Conservation (phyloP, 2,797 vertebrate species). For the Chromis chromis region DNA sequence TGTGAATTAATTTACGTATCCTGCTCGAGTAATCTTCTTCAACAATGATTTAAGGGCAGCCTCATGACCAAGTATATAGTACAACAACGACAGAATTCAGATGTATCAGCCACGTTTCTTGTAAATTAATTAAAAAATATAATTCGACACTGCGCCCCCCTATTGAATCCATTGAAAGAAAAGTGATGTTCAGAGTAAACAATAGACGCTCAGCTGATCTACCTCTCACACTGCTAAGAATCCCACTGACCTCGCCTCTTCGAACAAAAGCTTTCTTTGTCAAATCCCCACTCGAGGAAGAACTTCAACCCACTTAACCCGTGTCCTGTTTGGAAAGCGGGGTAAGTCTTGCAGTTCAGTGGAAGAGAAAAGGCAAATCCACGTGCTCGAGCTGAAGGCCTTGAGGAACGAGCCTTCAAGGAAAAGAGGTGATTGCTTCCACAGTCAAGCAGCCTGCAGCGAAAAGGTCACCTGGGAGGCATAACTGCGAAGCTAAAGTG, state of each 20-base stretch:
- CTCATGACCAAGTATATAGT: too few species aligned
- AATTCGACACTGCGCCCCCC: too few species aligned
- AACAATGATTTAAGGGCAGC: too few species aligned
- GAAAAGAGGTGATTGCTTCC: constrained; percentile 20
- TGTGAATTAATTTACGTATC: too few species aligned
- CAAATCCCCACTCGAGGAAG: constrained; percentile 14
- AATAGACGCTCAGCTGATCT: constrained; percentile 17
- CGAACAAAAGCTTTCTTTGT: constrained; percentile 59
- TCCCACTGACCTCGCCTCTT: constrained; percentile 29
- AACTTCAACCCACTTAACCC: constrained; percentile 50
- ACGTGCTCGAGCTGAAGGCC: constrained; percentile 28
- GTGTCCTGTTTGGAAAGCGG: constrained; percentile 44
- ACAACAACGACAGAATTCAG: too few species aligned
- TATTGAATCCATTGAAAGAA: background rate
- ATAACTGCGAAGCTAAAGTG: background rate
- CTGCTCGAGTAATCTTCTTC: too few species aligned
- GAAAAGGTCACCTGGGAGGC: constrained; percentile 13
- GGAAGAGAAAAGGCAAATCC: constrained; percentile 31
- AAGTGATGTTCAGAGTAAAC: constrained; percentile 10
- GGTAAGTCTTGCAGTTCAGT: constrained; percentile 26
- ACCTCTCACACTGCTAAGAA: constrained; percentile 40
- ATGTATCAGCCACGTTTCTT: too few species aligned
- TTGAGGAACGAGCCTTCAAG: constrained; percentile 20
- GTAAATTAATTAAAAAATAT: too few species aligned
- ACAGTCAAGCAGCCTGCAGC: background rate